Conservation (phyloP, 2,113 vertebrate genomes). For the Damaliscus lunatus region DNA sequence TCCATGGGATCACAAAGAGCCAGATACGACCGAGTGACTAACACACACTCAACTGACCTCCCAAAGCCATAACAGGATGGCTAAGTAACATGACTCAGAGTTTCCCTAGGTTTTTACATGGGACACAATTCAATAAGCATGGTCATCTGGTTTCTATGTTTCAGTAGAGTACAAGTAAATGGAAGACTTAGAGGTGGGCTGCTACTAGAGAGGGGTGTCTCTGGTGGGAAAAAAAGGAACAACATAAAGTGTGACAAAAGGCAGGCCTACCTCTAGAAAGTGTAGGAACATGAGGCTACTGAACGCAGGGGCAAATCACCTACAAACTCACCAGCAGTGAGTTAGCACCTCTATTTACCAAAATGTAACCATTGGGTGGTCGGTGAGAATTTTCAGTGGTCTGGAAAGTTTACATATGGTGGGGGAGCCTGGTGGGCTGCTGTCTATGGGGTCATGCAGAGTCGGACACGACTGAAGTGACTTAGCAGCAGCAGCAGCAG, state of each 20-base stretch:
- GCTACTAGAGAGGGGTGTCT: background rate
- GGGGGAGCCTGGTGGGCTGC: no score
- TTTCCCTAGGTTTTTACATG: background rate
- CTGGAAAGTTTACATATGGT: background rate
- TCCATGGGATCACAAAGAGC: background rate
- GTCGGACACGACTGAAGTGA: rapidly evolving
- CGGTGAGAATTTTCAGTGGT: background rate
- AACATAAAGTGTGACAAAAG: background rate
- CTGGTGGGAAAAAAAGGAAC: background rate
- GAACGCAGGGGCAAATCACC: background rate
- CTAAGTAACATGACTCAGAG: background rate
- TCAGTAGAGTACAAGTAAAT: background rate
- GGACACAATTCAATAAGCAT: background rate
- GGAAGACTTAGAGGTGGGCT: background rate
- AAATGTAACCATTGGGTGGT: background rate
- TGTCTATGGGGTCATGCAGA: no score
- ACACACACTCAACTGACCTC: background rate
- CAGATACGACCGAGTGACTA: background rate
- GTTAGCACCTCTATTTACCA: background rate
- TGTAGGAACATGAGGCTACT: background rate
- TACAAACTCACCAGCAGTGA: background rate
- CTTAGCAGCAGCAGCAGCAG: no score
- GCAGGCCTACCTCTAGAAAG: background rate
- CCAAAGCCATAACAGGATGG: background rate
- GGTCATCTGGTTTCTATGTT: background rate